These are phyloP conservation scores for Hyposoter dolosus DNA, from an alignment of 2,888 invertebrate species.

Conservation along the genomic window DNA sequence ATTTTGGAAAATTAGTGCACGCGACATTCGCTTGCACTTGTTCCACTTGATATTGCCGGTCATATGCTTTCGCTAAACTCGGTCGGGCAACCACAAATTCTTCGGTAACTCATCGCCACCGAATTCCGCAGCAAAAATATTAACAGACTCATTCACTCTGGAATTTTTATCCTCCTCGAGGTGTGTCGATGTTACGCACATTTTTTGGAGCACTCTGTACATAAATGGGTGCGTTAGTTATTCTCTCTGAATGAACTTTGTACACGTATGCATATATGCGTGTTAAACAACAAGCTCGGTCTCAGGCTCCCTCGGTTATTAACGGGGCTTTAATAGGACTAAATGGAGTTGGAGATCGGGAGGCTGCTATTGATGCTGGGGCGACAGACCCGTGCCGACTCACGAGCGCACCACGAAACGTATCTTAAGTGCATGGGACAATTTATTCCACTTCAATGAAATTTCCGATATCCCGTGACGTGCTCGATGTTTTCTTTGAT, in stretches of 20 bases:
- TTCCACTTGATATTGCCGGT: too few species aligned
- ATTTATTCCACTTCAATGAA: not conserved
- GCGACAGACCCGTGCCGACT: constrained; percentile 46
- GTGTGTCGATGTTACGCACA: not conserved
- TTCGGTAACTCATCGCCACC: not conserved
- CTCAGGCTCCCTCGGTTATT: constrained; percentile 62
- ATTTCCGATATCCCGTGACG: not conserved
- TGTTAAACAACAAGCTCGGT: constrained; percentile 45
- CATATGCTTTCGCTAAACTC: too few species aligned
- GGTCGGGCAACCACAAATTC: not conserved
- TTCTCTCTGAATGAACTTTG: constrained; percentile 44
- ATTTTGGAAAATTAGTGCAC: too few species aligned
- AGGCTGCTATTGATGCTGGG: constrained; percentile 43
- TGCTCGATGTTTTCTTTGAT: not conserved
- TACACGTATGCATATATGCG: constrained; percentile 30
- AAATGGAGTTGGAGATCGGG: constrained; percentile 65
- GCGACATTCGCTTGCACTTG: too few species aligned
- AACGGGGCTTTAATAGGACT: constrained; percentile 65
- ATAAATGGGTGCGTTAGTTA: not conserved
- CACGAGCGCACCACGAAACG: constrained; percentile 8
- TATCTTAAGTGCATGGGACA: not conserved
- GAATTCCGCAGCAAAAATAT: not conserved
- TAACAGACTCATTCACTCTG: not conserved
- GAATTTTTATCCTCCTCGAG: not conserved
- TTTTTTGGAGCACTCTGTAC: not conserved